Evolutionary conservation across 1,140 invertebrate genomes (phyloP).

Genomic region (Pinna nobilis): DNA sequence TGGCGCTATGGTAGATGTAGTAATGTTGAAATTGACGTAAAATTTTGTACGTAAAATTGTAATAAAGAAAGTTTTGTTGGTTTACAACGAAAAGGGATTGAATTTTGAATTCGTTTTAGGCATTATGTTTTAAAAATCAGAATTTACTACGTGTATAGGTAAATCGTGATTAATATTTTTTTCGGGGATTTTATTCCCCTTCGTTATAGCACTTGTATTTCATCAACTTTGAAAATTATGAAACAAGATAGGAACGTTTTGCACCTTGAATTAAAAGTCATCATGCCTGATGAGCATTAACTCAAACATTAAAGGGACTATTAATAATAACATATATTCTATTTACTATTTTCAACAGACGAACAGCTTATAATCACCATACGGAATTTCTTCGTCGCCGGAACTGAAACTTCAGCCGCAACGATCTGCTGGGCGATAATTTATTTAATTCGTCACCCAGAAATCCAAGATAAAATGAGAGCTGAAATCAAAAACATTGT

Average conservation of each 20-base stretch:
- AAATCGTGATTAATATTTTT: too few relatives aligned
- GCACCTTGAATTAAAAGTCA: neutral
- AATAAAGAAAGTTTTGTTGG: too few relatives aligned
- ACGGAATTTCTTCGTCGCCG: constrained; percentile 23
- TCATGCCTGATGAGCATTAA: neutral
- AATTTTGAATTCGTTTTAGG: too few relatives aligned
- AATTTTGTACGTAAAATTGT: too few relatives aligned
- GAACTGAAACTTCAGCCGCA: constrained; percentile 13
- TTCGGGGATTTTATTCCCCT: too few relatives aligned
- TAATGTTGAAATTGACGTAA: too few relatives aligned
- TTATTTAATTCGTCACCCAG: constrained; percentile 1
- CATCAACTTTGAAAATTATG: neutral
- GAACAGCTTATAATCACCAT: constrained; percentile 11
- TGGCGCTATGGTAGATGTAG: too few relatives aligned
- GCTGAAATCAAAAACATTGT: constrained; percentile 6
- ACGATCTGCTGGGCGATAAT: constrained; percentile 11
- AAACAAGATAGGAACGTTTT: neutral
- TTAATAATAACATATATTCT: too few relatives aligned
- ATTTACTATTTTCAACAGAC: constrained; percentile 4
- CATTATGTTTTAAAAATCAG: too few relatives aligned
- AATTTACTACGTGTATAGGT: too few relatives aligned
- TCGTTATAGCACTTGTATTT: neutral
- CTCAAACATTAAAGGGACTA: neutral
- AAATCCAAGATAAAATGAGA: constrained; percentile 22
- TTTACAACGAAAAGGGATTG: too few relatives aligned